Conservation (phyloP, 2,888 invertebrate species). For the Himalopsyche kuldschensis region DNA sequence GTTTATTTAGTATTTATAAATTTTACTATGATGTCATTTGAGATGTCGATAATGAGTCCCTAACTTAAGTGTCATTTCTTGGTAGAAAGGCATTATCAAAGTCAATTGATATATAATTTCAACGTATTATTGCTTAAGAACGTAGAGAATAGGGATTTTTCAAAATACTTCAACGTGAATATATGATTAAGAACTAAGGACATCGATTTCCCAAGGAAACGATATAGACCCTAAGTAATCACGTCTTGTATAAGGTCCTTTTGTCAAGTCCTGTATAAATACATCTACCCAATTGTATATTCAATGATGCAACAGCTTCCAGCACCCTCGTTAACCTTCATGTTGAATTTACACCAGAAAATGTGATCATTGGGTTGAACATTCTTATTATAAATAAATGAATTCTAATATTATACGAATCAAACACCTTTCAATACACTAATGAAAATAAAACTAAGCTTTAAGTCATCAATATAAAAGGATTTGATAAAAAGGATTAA, state of each 20-base stretch:
- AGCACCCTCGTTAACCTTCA: not conserved
- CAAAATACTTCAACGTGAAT: not conserved
- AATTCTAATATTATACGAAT: not conserved
- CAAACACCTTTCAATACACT: too few species aligned
- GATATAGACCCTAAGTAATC: not conserved
- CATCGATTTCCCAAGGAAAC: not conserved
- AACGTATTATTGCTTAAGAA: too few species aligned
- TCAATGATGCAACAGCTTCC: not conserved
- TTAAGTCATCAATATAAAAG: too few species aligned
- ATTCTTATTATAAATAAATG: not conserved
- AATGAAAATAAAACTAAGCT: too few species aligned
- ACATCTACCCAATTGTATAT: not conserved
- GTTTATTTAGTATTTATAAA: too few species aligned
- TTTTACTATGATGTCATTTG: too few species aligned
- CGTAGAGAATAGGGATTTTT: too few species aligned
- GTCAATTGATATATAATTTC: too few species aligned
- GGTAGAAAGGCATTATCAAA: too few species aligned
- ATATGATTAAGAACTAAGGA: not conserved
- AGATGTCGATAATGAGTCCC: too few species aligned
- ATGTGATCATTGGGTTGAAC: not conserved
- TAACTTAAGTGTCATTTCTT: too few species aligned
- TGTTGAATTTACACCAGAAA: not conserved
- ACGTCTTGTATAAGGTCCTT: not conserved
- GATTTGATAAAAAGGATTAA: too few species aligned
- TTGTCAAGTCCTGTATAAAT: not conserved